Evolutionary conservation across 2,888 invertebrate genomes (phyloP).

Genomic region (Pachliopta kotzebuea): DNA sequence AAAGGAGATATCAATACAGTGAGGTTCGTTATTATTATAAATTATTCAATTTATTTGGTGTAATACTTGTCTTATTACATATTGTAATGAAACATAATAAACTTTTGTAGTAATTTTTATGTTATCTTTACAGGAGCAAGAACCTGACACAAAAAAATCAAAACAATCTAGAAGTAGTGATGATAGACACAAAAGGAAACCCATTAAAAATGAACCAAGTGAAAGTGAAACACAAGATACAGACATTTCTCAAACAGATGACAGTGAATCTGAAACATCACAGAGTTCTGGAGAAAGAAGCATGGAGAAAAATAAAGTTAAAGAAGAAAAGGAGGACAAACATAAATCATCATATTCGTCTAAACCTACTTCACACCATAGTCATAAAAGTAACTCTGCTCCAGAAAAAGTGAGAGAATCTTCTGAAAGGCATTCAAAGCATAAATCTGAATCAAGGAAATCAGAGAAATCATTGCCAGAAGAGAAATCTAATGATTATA

Average conservation of each 20-base stretch:
- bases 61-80: background rate
- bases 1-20: slow-evolving; percentile 65
- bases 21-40: slow-evolving; percentile 50
- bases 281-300: slow-evolving; percentile 57
- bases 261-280: slow-evolving; percentile 51
- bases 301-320: slow-evolving; percentile 50
- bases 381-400: slow-evolving; percentile 47
- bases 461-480: slow-evolving; percentile 15
- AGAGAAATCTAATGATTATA: slow-evolving; percentile 25
- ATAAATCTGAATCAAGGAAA: slow-evolving; percentile 28
- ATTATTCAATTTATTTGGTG: background rate
- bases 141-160: slow-evolving; percentile 53
- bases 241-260: slow-evolving; percentile 38
- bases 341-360: slow-evolving; percentile 44
- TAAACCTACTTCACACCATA: slow-evolving; percentile 47
- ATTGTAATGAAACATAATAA: background rate
- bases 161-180: slow-evolving; percentile 54
- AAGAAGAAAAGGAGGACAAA: slow-evolving; percentile 49
- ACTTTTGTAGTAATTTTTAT: background rate
- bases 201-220: slow-evolving; percentile 48
- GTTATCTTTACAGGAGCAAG: slow-evolving; percentile 56
- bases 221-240: slow-evolving; percentile 38
- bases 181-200: slow-evolving; percentile 49
- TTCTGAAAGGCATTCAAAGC: slow-evolving; percentile 33
- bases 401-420: slow-evolving; percentile 37